Evolutionary conservation across 2,797 vertebrate genomes (phyloP), one percentile per base, ranked within the genome.

Genomic region (Thamnophis elegans): DNA sequence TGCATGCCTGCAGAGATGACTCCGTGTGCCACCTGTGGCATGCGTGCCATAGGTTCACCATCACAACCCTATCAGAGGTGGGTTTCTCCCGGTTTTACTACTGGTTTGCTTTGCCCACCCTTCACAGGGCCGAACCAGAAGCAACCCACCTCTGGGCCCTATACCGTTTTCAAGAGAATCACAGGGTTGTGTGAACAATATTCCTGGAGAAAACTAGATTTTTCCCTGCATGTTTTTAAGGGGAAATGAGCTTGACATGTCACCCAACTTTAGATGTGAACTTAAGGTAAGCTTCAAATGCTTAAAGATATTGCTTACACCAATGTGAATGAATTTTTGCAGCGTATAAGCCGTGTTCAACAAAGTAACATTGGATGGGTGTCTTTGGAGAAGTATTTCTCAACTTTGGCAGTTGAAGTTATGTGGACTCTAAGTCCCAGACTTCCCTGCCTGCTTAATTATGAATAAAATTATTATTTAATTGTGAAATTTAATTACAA

Each of bases 51-150:
- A 51, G 47, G 1, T 51, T 51, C 47, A 5, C 47, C 47, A 51
- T 51, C 47, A 51, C 6, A 7, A 47, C 47, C 6, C 47, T 51
- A 51, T 51, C 47, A 51, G 47, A 51, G 47, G 47, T 51, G 47
- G 47, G 5, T 7, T 51, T 4, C 47, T 51, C 6, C 47, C 6
- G 0, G 47, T 51, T 51, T 51, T 51, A 51, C 47, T 51, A 51
- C 47, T 0, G 5, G 47, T 7, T 51, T 7, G 6, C 47, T 7
- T 51, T 7, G 6, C 47, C 5, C 47, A 7, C 1, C 0, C 47
- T 51, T 51, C 47, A 4, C 47, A 51, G 47, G 47, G 47, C 5
- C 5, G 4, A 51, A 51, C 47, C 47, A 51, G 47, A 51, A 51
- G 47, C 47, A 5, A 51, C 47, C 47, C 47, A 51, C 6, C 47